phyloP scores from a whole-genome alignment of 2,797 vertebrate genomes.

The Oceanodroma leucorhoa region DNA sequence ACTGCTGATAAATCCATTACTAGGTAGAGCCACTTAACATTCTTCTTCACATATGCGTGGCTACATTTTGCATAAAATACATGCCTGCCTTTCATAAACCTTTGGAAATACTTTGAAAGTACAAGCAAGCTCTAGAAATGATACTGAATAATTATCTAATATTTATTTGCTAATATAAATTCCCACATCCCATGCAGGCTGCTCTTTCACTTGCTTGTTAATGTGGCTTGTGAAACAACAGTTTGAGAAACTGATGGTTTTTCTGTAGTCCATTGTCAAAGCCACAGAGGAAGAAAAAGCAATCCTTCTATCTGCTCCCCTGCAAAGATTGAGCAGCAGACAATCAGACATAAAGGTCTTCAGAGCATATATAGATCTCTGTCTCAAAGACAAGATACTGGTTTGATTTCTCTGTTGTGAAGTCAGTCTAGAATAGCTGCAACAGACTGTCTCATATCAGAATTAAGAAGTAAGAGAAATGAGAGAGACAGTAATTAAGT shows the following conservation, averaged over 20 bases:
- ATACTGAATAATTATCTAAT: not conserved
- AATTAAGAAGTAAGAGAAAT: not conserved
- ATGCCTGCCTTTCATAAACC: not conserved
- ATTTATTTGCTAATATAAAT: not conserved
- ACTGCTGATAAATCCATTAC: not conserved
- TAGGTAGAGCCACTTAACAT: not conserved
- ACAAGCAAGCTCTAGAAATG: not conserved
- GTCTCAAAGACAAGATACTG: not conserved
- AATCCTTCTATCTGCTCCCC: not conserved
- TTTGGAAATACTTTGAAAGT: not conserved
- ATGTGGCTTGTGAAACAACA: not conserved
- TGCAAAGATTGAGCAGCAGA: not conserved
- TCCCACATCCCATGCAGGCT: not conserved
- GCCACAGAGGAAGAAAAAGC: not conserved
- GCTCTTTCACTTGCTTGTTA: not conserved
- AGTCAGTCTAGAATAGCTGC: not conserved
- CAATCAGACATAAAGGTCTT: not conserved
- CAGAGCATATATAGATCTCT: not conserved
- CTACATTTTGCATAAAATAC: not conserved
- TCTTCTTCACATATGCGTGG: not conserved
- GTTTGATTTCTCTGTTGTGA: not conserved
- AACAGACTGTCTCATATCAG: not conserved
- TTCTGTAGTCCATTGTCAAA: not conserved
- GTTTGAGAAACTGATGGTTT: not conserved
- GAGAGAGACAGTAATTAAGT: not conserved